Percentiles rank a stretch among this genome's conserved stretches.
Evolutionary conservation across 2,797 vertebrate genomes (phyloP).

Genomic region (Hypotaenidia okinawae): DNA sequence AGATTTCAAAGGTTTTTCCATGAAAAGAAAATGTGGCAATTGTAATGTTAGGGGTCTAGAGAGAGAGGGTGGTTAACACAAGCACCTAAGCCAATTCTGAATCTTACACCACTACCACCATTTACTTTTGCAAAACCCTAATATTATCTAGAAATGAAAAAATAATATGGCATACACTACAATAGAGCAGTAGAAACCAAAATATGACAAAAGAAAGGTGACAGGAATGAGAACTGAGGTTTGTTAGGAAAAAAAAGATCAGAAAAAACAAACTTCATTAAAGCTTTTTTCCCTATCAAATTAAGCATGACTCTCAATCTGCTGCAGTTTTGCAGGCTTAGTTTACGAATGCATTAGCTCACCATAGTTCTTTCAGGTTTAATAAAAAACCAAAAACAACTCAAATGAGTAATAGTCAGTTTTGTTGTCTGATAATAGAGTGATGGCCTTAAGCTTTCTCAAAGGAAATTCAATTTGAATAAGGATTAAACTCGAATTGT

Average conservation of each 20-base stretch:
- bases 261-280: background rate
- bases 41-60: fast-evolving
- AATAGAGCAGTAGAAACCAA: background rate
- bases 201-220: background rate
- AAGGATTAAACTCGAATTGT: constrained; percentile 60
- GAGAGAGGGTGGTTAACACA: background rate
- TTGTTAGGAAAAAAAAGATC: background rate
- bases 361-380: constrained; percentile 51
- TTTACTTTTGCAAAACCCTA: background rate
- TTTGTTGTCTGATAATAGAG: constrained; percentile 56
- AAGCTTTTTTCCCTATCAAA: background rate
- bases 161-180: background rate
- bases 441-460: constrained; percentile 65
- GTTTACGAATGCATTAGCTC: constrained; percentile 65
- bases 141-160: background rate
- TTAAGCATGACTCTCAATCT: background rate
- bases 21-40: background rate
- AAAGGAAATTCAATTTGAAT: constrained; percentile 73
- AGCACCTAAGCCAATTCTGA: background rate
- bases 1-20: background rate
- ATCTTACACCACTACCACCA: background rate
- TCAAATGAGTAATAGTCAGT: constrained; percentile 51
- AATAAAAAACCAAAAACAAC: constrained; percentile 31
- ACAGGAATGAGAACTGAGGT: background rate
- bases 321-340: constrained; percentile 7